A percentile compares a stretch with the other conserved stretches of the same genome.
Evolutionary conservation across 1,140 invertebrate species (phyloP).

Genomic region (Goniozus legneri): DNA sequence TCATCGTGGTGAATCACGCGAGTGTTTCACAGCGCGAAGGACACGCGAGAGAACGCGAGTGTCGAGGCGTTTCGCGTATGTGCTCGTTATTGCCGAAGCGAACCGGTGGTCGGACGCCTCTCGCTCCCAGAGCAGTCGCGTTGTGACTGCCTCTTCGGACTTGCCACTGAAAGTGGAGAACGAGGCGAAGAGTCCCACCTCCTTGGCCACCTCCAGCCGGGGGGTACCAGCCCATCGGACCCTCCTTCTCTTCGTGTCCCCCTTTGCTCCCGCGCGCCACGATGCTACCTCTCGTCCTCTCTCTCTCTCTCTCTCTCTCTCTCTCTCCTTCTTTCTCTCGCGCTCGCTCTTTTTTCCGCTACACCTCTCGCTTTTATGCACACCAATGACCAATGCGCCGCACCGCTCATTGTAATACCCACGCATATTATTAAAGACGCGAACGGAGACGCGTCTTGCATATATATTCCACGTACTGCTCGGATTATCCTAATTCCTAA

Average conservation of each 20-base stretch:
- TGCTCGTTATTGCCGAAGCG: too few species aligned
- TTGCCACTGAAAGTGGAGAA: constrained; percentile 45
- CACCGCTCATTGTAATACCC: too few species aligned
- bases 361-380: not conserved
- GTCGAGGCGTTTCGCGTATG: too few species aligned
- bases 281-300: not conserved
- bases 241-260: constrained; percentile 43
- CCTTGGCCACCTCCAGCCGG: constrained; percentile 49
- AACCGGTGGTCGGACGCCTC: constrained; percentile 32
- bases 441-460: not conserved
- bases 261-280: not conserved
- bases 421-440: too few species aligned
- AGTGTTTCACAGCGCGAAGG: too few species aligned
- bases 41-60: too few species aligned
- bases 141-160: constrained; percentile 51
- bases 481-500: too few species aligned
- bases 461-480: not conserved
- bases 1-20: too few species aligned
- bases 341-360: constrained; percentile 10
- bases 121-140: constrained; percentile 49
- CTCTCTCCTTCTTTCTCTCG: constrained; percentile 16
- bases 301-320: constrained; percentile 7
- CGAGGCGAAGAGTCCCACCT: constrained; percentile 49
- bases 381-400: not conserved
- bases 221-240: constrained; percentile 53